Conservation (phyloP, 1,140 invertebrate species). For the Cyphomyrmex costatus region DNA sequence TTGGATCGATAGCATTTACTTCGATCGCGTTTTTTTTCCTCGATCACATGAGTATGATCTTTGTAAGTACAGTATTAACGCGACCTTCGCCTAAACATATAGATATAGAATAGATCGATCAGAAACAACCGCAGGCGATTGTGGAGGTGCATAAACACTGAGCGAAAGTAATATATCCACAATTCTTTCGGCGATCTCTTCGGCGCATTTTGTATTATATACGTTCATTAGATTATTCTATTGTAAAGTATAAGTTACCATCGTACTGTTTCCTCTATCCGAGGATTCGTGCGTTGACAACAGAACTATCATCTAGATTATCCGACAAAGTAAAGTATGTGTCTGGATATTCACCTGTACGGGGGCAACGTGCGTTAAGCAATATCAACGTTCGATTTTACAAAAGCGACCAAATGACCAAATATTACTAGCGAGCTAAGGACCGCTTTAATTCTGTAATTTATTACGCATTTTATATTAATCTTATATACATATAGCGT, state of each 20-base stretch:
- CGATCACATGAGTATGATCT: slow-evolving; percentile 12
- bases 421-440: slow-evolving; percentile 85
- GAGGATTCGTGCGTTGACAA: slow-evolving; percentile 41
- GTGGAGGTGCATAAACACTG: neutral
- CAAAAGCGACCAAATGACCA: slow-evolving; percentile 83
- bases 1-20: slow-evolving; percentile 1
- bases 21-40: slow-evolving; percentile 35
- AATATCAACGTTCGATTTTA: slow-evolving; percentile 54
- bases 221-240: slow-evolving; percentile 48
- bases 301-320: slow-evolving; percentile 32
- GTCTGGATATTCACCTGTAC: neutral
- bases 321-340: neutral
- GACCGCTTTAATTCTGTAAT: slow-evolving; percentile 82
- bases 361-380: slow-evolving; percentile 19
- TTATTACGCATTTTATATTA: slow-evolving; percentile 83
- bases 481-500: slow-evolving; percentile 42
- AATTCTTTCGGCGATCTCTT: neutral
- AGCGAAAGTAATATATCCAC: slow-evolving; percentile 1
- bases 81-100: slow-evolving; percentile 53
- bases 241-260: slow-evolving; percentile 77
- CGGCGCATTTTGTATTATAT: slow-evolving; percentile 64
- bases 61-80: slow-evolving; percentile 82
- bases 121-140: neutral
- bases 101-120: slow-evolving; percentile 37
- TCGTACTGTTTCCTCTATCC: slow-evolving; percentile 48